Evolutionary conservation across 2,113 vertebrate species (phyloP), one percentile per base, ranked within the genome.

Genomic region (Arizona elegans): DNA sequence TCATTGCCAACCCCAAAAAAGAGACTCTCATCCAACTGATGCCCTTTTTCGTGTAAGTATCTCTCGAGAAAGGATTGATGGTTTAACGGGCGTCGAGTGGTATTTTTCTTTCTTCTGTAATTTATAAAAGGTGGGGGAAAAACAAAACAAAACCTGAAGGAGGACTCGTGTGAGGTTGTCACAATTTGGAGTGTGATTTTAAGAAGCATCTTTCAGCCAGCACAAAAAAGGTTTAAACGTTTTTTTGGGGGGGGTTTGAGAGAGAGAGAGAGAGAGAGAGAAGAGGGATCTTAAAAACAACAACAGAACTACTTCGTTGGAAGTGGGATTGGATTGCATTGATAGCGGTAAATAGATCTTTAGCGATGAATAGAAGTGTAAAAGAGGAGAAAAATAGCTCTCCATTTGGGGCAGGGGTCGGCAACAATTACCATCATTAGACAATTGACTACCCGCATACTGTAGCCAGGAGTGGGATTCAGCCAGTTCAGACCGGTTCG

Each of bases 1-100:
- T 99, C 95, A 97, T 98, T 21, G 96, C 98, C 97, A 98, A 91
- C 65, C 99, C 99, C 95, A 98, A 98, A 97, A 99, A 99, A 96
- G 99, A 99, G 96, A 98, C 98, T 29, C 98, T 99, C 90, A 97
- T 98, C 93, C 98, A 98, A 87, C 97, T 99, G 96, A 97, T 99
- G 97, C 99, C 99, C 93, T 99, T 99, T 97, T 99, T 99, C 92
- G 94, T 98, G 99, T 99, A 97, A 98, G 99, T 99, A 96, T 95
- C 65, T 11, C 8, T 90, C 4, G 21, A 47, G 3, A 3, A 47
- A 47, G 24, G 56, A 50, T 62, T 0, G 1, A 6, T 13, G 52
- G 15, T 1, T 38, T 94, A 38, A 88, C 50, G 13, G 2, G 55
- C 29, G 2, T 47, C 19, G 15, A 89, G 93, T 90, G 53, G 23